Conservation (phyloP, 2,113 vertebrate species). For the Erythrocercus mccallii region DNA sequence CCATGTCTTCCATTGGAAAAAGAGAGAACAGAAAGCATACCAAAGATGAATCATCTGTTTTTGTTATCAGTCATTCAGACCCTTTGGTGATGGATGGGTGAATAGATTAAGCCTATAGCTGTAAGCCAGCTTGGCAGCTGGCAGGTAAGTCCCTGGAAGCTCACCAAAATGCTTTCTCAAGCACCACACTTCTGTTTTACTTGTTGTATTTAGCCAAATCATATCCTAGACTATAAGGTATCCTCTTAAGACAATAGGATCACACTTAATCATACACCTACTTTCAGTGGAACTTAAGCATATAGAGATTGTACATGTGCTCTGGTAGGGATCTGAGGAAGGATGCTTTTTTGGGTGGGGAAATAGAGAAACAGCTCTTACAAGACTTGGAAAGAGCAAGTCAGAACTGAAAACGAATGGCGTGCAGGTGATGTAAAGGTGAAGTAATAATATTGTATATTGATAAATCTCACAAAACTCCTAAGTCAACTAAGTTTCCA, state of each 20-base stretch:
- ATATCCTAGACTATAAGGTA: background rate
- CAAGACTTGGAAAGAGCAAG: background rate
- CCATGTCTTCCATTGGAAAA: background rate
- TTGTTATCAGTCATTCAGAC: constrained; percentile 7
- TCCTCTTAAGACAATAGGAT: background rate
- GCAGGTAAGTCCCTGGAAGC: constrained; percentile 18
- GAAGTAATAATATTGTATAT: background rate
- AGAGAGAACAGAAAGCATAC: background rate
- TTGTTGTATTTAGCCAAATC: background rate
- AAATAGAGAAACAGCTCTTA: background rate
- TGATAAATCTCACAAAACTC: background rate
- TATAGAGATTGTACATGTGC: background rate
- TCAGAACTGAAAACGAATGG: background rate
- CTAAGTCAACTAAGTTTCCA: background rate
- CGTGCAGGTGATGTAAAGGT: background rate
- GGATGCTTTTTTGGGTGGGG: background rate
- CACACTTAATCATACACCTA: background rate
- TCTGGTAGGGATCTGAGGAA: background rate
- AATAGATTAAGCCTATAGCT: background rate
- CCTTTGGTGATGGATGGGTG: constrained; percentile 1
- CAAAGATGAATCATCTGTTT: constrained; percentile 1
- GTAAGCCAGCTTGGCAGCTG: constrained; percentile 19
- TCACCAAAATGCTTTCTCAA: background rate
- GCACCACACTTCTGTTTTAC: background rate
- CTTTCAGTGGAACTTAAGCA: background rate